Percentiles rank a stretch among this genome's conserved stretches.
phyloP scores from a whole-genome alignment of 1,140 invertebrate species.

The Temnothorax longispinosus region DNA sequence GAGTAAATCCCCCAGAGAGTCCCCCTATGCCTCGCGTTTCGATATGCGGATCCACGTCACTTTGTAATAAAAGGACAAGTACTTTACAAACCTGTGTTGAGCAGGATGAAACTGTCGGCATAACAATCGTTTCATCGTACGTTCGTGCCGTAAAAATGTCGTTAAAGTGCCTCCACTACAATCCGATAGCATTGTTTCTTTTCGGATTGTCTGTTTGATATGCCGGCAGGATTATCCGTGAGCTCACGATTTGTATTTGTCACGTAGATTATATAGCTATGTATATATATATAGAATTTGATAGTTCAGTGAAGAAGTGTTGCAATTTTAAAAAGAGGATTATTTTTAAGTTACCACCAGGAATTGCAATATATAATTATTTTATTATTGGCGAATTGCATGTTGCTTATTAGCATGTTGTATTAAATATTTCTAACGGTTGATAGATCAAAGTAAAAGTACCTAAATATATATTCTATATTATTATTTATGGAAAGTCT shows the following conservation, averaged over 20 bases:
- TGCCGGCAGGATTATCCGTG: slow-evolving; percentile 52
- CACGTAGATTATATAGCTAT: slow-evolving; percentile 28
- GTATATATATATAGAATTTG: not conserved
- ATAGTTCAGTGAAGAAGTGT: not conserved
- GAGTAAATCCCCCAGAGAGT: slow-evolving; percentile 68
- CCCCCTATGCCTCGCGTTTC: slow-evolving; percentile 70
- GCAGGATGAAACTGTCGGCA: slow-evolving; percentile 56
- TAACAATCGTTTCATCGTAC: slow-evolving; percentile 7
- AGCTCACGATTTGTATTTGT: slow-evolving; percentile 59
- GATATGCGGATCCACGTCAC: slow-evolving; percentile 68
- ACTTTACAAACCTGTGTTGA: slow-evolving; percentile 64
- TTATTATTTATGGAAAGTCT: not conserved
- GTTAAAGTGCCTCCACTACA: not conserved
- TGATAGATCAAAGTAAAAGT: not conserved
- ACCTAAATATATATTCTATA: not conserved
- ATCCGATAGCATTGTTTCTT: not conserved
- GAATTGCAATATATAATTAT: not conserved
- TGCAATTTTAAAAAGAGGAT: not conserved
- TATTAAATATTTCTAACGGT: not conserved
- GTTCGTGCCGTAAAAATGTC: not conserved
- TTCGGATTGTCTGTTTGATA: not conserved
- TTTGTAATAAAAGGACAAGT: slow-evolving; percentile 72
- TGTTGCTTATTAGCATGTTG: not conserved
- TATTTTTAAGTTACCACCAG: not conserved
- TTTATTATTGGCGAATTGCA: not conserved